Evolutionary conservation across 2,797 vertebrate species (phyloP).

Genomic region (Chloroceryle inda): DNA sequence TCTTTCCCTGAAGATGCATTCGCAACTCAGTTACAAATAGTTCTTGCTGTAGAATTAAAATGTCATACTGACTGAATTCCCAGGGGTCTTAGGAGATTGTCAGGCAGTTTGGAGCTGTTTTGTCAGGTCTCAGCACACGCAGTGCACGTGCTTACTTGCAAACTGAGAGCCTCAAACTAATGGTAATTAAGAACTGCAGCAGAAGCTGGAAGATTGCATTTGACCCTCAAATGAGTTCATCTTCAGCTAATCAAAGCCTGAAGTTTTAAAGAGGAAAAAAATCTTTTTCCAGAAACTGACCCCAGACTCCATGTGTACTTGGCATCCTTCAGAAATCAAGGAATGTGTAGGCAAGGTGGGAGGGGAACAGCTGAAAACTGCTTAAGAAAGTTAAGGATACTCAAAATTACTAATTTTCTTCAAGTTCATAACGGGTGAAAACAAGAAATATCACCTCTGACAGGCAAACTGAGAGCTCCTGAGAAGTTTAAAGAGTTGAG

Average conservation of each 20-base stretch:
- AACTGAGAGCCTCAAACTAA: neutral
- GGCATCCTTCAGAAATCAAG: neutral
- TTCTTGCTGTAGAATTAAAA: neutral
- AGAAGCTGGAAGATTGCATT: neutral
- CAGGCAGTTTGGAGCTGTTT: neutral
- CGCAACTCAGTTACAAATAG: neutral
- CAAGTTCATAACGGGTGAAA: neutral
- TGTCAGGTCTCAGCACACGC: fast-evolving
- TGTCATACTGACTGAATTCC: neutral
- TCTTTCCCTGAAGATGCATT: neutral
- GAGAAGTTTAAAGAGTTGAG: neutral
- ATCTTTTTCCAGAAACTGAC: neutral
- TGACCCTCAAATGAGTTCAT: neutral
- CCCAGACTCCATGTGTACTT: neutral
- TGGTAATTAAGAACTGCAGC: neutral
- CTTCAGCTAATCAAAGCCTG: neutral
- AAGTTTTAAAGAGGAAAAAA: neutral
- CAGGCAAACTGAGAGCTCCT: neutral
- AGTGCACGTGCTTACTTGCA: neutral
- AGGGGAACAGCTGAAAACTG: neutral
- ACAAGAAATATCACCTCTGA: neutral
- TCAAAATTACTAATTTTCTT: neutral
- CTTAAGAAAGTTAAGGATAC: neutral
- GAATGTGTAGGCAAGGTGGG: neutral
- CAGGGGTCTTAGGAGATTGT: neutral